phyloP scores from a whole-genome alignment of 2,797 vertebrate species.

The Poecilia gillii region DNA sequence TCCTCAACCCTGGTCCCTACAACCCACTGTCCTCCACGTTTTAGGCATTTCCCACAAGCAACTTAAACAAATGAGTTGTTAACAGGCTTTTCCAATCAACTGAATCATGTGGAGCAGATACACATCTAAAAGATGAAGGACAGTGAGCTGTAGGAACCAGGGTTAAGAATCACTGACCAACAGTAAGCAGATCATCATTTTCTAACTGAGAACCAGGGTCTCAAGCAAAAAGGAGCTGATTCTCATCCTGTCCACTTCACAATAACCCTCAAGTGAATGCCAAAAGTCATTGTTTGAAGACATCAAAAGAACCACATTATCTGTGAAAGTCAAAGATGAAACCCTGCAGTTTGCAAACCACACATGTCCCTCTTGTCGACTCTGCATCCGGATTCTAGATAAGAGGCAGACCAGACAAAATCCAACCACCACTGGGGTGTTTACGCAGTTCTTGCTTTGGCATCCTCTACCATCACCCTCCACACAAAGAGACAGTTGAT shows the following conservation, averaged over 20 bases:
- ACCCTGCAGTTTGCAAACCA: background rate
- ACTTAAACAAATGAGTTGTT: background rate
- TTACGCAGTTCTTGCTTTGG: background rate
- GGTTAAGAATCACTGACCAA: background rate
- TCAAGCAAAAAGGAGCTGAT: background rate
- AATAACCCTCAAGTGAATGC: background rate
- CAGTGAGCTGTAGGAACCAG: background rate
- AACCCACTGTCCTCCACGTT: background rate
- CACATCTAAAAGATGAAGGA: background rate
- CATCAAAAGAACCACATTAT: background rate
- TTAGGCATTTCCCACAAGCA: background rate
- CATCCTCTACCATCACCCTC: background rate
- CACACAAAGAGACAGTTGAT: background rate
- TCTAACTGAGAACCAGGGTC: background rate
- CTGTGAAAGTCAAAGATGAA: background rate
- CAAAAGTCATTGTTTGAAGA: background rate
- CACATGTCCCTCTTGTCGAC: background rate
- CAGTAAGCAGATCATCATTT: background rate
- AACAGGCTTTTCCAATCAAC: background rate
- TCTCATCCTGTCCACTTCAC: background rate
- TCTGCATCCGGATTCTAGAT: background rate
- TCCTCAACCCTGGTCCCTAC: background rate
- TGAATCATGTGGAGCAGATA: background rate
- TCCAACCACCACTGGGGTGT: background rate
- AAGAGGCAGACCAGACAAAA: background rate